Evolutionary conservation across 1,140 invertebrate genomes (phyloP), one percentile per base, ranked within the genome.

Genomic region (Trichonephila clavata): DNA sequence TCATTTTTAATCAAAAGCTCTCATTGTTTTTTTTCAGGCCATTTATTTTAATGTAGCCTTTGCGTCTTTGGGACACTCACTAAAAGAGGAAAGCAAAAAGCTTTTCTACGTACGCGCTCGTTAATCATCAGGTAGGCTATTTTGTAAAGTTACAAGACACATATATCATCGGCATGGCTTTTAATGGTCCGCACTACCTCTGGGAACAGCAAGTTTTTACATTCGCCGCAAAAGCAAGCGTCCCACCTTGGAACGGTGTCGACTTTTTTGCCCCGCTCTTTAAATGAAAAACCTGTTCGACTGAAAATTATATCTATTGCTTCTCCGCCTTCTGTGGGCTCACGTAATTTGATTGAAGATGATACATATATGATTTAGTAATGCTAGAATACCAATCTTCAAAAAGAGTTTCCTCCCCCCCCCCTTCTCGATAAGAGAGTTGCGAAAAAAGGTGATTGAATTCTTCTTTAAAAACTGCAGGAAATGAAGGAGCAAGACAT

Each of bases 271-370:
- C n/a, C 83, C 83, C 87, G 21, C 6, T 14, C 39, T 43, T 57
- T 77, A 89, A 89, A 50, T 89, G 43, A 59, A 77, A 89, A 89
- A 89, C 87, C 87, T 71, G 87, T 89, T 89, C 68, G 81, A 39
- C n/a, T 59, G 57, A 57, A 90, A 90, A 90, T 90, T 90, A 90
- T 90, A 90, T 90, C 89, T 81, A 80, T 81, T 81, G 89, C 89
- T n/a, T 61, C 18, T 57, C 68, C 89, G 89, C 89, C 89, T n/a
- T 61, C 89, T 61, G 71, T 90, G 57, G 59, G 89, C 18, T 81
- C 89, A 81, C 27, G 71, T 90, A 90, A 90, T 90, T 90, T 81
- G 89, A 90, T 90, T 80, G 89, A 90, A 81, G 89, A 81, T 20
- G 57, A 81, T 80, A 81, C 32, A 90, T 81, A 60, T 87, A 87